A percentile compares a stretch with the other conserved stretches of the same genome.
Evolutionary conservation across 2,888 invertebrate genomes (phyloP).

Genomic region (Himalopsyche kuldschensis): DNA sequence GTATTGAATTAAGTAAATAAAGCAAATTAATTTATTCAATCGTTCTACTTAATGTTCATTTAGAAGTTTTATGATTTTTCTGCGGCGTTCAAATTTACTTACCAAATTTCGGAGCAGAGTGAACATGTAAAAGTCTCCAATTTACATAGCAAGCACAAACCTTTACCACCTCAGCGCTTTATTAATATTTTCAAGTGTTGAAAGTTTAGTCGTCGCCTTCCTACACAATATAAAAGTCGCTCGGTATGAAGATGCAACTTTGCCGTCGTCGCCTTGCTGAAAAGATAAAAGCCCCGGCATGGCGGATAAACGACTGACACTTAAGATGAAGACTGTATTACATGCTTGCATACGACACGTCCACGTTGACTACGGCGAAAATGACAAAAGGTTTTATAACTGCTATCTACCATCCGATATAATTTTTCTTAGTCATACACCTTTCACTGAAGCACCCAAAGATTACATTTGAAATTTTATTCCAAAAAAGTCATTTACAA

Average conservation of each 20-base stretch:
- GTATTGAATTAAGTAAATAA: too few relatives aligned
- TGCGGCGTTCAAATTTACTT: not conserved
- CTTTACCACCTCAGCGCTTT: not conserved
- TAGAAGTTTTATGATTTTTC: not conserved
- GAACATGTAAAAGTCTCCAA: not conserved
- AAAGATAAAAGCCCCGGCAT: not conserved
- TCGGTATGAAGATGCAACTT: not conserved
- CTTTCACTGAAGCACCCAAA: too few relatives aligned
- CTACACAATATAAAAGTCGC: not conserved
- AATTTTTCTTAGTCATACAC: too few relatives aligned
- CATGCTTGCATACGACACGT: not conserved
- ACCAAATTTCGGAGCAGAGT: not conserved
- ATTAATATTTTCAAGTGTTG: not conserved
- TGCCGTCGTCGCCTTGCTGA: not conserved
- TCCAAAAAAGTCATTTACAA: too few relatives aligned
- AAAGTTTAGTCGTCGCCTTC: not conserved
- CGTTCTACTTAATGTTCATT: too few relatives aligned
- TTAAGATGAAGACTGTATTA: not conserved
- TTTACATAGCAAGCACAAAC: not conserved
- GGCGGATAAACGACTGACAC: not conserved
- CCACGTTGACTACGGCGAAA: not conserved
- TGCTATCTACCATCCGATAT: too few relatives aligned
- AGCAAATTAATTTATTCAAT: too few relatives aligned
- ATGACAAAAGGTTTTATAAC: not conserved
- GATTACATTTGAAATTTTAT: too few relatives aligned